Conservation (phyloP, 92 coral and sea anemone species). For the Palythoa grandis region DNA sequence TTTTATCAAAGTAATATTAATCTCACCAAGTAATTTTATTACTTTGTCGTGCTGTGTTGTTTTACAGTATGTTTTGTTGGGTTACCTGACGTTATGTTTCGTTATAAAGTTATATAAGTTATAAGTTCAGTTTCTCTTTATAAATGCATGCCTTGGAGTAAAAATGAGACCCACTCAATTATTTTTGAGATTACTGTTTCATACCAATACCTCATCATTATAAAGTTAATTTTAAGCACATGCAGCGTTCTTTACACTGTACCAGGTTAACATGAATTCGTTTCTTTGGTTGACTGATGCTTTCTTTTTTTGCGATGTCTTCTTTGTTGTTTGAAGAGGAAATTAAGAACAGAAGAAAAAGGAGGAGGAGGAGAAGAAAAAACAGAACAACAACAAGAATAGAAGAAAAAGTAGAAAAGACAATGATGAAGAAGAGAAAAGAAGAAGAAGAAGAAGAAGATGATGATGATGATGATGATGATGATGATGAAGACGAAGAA, state of each 20-base stretch:
- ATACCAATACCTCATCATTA: too few relatives aligned
- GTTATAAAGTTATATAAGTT: too few relatives aligned
- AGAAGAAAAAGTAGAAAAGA: background rate
- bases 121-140: too few relatives aligned
- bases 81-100: background rate
- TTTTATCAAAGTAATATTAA: conserved; percentile 80
- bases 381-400: background rate
- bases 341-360: background rate
- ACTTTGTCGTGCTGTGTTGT: background rate
- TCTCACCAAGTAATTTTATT: background rate
- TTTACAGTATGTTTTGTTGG: background rate
- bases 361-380: background rate
- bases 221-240: too few relatives aligned
- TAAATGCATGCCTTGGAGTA: too few relatives aligned
- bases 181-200: too few relatives aligned
- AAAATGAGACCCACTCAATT: too few relatives aligned
- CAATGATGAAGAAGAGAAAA: background rate
- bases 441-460: background rate
- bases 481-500: background rate
- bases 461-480: background rate
- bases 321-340: background rate
- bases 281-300: too few relatives aligned
- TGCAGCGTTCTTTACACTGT: too few relatives aligned
- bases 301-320: too few relatives aligned
- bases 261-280: too few relatives aligned